Evolutionary conservation across 2,888 invertebrate species (phyloP).

Genomic region (Acanthacorydalis orientalis): DNA sequence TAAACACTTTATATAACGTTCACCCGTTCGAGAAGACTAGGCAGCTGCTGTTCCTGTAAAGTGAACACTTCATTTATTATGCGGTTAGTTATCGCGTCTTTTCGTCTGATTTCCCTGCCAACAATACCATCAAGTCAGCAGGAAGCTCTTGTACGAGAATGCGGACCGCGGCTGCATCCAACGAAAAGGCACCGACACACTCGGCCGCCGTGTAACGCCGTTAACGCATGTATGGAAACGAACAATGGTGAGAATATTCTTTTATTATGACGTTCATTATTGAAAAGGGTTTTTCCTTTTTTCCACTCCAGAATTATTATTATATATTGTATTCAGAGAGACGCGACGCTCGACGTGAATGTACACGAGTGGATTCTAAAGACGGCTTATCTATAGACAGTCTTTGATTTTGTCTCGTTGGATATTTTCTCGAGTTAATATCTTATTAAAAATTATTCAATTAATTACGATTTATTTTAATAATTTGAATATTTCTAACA

Average conservation of each 20-base stretch:
- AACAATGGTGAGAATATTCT: neutral
- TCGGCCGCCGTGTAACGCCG: neutral
- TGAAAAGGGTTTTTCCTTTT: neutral
- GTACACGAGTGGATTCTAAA: too few relatives aligned
- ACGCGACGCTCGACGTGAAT: too few relatives aligned
- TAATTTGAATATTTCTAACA: too few relatives aligned
- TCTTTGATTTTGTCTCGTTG: too few relatives aligned
- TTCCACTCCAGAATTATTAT: too few relatives aligned
- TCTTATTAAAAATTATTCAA: too few relatives aligned
- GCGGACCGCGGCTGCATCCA: neutral
- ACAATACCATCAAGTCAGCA: conserved; percentile 19
- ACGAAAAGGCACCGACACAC: too few relatives aligned
- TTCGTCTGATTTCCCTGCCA: conserved; percentile 31
- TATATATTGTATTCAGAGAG: too few relatives aligned
- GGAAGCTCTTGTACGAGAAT: neutral
- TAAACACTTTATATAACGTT: too few relatives aligned
- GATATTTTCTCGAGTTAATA: too few relatives aligned
- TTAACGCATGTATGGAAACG: neutral
- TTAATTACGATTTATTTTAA: too few relatives aligned
- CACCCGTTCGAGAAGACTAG: neutral
- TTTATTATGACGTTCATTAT: neutral
- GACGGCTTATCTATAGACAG: too few relatives aligned
- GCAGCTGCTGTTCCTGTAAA: neutral
- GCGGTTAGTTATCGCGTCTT: conserved; percentile 28
- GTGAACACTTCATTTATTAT: conserved; percentile 30